phyloP scores from a whole-genome alignment of 2,113 vertebrate species.

The Nibea albiflora region DNA sequence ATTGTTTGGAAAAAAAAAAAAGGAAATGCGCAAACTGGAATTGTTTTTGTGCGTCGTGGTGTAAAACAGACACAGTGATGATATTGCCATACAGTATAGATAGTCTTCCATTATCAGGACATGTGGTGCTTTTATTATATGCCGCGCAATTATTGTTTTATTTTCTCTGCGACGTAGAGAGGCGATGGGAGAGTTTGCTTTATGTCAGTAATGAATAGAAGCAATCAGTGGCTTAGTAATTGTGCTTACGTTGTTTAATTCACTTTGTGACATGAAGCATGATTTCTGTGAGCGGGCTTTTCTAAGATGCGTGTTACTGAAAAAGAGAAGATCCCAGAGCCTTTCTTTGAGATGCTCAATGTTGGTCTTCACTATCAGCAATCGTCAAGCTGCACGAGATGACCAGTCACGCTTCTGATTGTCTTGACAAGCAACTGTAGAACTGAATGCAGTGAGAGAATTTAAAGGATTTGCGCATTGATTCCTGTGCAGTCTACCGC shows the following conservation, averaged over 20 bases:
- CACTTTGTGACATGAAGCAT: not conserved
- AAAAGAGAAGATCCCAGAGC: not conserved
- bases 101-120: not conserved
- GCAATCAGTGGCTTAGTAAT: no score
- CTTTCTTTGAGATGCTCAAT: no score
- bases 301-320: not conserved
- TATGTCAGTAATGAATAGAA: no score
- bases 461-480: no score
- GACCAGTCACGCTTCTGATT: no score
- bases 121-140: not conserved
- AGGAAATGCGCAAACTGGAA: not conserved
- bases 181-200: no score
- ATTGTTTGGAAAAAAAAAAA: no score
- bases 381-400: no score
- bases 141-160: not conserved
- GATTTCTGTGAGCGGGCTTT: not conserved
- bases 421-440: no score
- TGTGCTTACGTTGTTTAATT: not conserved
- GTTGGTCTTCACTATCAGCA: no score
- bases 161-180: not conserved
- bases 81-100: not conserved
- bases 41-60: not conserved
- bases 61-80: not conserved
- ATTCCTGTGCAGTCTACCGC: no score
- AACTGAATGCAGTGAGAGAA: no score